Evolutionary conservation across 1,140 invertebrate species (phyloP), one percentile per base, ranked within the genome.

Genomic region (Delia radicum): DNA sequence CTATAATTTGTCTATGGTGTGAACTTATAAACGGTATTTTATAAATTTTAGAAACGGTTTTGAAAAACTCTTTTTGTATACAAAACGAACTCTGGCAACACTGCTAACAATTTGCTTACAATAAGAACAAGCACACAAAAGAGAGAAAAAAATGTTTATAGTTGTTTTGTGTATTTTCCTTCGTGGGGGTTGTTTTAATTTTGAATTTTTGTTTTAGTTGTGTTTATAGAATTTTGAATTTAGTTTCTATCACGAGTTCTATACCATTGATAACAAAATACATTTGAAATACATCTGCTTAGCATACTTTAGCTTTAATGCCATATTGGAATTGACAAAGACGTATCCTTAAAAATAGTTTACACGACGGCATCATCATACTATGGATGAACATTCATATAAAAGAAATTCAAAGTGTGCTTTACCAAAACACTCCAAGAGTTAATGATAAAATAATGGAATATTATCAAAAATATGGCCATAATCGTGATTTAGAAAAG

Each of bases 401-500:
- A n/a, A n/a, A n/a, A n/a, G n/a, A 29, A 21, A 63, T 28, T 31
- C 63, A 31, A 21, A 69, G 18, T 31, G 29, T 69, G 29, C 15
- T 0, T 46, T 77, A 26, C 74, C 76, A 27, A 74, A n/a, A 61
- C 13, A 72, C 76, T n/a, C 67, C 73, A 7, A 46, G 76, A 13
- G 67, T 75, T 29, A 72, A 28, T 73, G 76, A 77, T 7, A 75
- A 74, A 77, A 73, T 75, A 31, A 63, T 27, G 13, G 76, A 77
- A 42, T 77, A 77, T 33, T 74, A 72, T 42, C 8, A 42, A n/a
- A 74, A 75, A 46, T 75, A 29, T 42, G 76, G 63, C 12, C 27
- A 75, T 6, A 42, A 75, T 33, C 76, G 76, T 5, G 67, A 77
- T 72, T 72, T 77, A n/a, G 73, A 74, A 48, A 74, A 77, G 26